Evolutionary conservation across 2,888 invertebrate species (phyloP).

Genomic region (Apomyelois bistriatella): DNA sequence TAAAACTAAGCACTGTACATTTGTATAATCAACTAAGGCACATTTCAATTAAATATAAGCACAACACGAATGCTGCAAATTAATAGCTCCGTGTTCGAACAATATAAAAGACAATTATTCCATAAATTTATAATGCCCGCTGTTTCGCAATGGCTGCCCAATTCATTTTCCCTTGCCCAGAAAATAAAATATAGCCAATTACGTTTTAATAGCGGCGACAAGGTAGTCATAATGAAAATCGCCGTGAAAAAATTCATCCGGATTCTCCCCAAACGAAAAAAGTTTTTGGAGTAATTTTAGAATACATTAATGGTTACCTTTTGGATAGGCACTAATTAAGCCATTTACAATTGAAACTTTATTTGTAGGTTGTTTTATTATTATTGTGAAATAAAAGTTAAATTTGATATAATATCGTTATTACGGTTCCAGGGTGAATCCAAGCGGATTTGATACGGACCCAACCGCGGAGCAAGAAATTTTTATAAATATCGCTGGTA

Average conservation of each 20-base stretch:
- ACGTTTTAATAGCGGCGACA: constrained; percentile 14
- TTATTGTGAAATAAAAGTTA: too few species aligned
- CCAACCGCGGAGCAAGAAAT: too few species aligned
- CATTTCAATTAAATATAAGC: neutral
- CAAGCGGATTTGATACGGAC: too few species aligned
- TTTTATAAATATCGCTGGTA: too few species aligned
- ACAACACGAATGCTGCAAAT: neutral
- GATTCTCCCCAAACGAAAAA: constrained; percentile 5
- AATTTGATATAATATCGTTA: too few species aligned
- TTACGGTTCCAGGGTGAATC: too few species aligned
- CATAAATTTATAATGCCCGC: constrained; percentile 7
- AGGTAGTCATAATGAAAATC: constrained; percentile 15
- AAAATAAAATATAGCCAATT: constrained; percentile 15
- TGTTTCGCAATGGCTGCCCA: neutral
- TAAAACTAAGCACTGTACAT: too few species aligned
- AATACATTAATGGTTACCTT: constrained; percentile 11
- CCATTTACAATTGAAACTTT: neutral
- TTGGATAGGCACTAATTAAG: neutral
- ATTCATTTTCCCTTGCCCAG: constrained; percentile 10
- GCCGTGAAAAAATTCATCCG: constrained; percentile 10
- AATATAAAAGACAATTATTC: constrained; percentile 8
- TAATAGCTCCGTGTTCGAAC: neutral
- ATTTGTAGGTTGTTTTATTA: neutral
- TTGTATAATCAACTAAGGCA: too few species aligned
- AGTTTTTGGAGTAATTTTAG: constrained; percentile 11